phyloP scores from a whole-genome alignment of 2,113 vertebrate species.

The Silurus asotus region DNA sequence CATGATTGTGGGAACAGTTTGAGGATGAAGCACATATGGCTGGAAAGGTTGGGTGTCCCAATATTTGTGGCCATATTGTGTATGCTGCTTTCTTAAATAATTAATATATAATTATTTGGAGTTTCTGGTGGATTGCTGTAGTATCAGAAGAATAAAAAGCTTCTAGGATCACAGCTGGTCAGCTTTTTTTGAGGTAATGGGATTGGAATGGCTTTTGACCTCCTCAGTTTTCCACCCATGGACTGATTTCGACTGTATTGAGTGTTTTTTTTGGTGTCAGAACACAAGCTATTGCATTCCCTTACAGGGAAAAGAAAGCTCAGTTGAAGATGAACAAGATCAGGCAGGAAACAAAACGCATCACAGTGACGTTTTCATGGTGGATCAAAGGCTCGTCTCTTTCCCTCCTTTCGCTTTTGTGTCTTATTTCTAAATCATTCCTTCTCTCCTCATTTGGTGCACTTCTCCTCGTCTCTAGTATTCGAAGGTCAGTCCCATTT shows the following conservation, averaged over 20 bases:
- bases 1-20: too few species aligned
- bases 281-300: slow-evolving; percentile 19
- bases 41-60: too few species aligned
- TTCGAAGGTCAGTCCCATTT: neutral
- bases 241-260: neutral
- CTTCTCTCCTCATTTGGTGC: neutral
- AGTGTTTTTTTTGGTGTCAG: neutral
- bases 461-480: neutral
- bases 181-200: too few species aligned
- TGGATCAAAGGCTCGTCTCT: slow-evolving; percentile 49
- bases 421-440: slow-evolving; percentile 44
- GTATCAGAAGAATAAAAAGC: too few species aligned
- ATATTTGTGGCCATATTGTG: too few species aligned
- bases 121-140: too few species aligned
- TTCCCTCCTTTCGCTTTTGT: neutral
- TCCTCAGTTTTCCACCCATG: too few species aligned
- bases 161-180: too few species aligned
- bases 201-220: too few species aligned
- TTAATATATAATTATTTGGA: too few species aligned
- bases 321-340: slow-evolving; percentile 23
- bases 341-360: slow-evolving; percentile 24
- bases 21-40: too few species aligned
- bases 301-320: slow-evolving; percentile 40
- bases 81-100: too few species aligned
- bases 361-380: slow-evolving; percentile 34